Base-by-base conservation (phyloP, 2,113 vertebrate genomes). In the Rafetus swinhoei region DNA sequence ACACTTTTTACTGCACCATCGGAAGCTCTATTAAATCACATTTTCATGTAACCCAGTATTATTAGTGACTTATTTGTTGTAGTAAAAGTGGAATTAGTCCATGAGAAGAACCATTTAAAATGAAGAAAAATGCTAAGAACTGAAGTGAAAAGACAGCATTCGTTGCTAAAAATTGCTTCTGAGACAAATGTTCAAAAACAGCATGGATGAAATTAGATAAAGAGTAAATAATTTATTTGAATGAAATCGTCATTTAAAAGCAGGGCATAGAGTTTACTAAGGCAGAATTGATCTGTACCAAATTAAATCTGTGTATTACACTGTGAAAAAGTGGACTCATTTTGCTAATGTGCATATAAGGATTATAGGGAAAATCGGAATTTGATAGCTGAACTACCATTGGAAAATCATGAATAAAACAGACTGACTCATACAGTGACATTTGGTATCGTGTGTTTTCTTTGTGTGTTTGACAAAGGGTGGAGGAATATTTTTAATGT, bases 321-420 rank as follows among this genome's bases (percentile, higher is more conserved):
- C 72, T 94, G n/a, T 84, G 52, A 81, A 45, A 93, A 97, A 85
- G 29, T 7, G 59, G 52, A 87, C 57, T 39, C 22, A 50, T 94
- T 94, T 95, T 92, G 87, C 88, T 94, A 76, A 91, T 10, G 55
- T 92, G 91, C 24, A 39, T 93, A 96, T 87, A 62, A 95, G 82
- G 82, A 84, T 88, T 13, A 19, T 1, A 39, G 92, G 92, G 87
- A 89, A 93, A 94, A 83, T 79, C 81, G 18, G 9, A 54, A 57
- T 5, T 79, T 92, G 82, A 86, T 90, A 94, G 90, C 87, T 88
- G 87, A 87, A 89, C 82, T 82, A 55, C 90, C 82, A 85, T 45
- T 91, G 87, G 84, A 96, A 96, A 92, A 94, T 52, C 87, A 90
- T 50, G 57, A 97, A 97, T 96, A 96, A 97, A 97, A 29, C 81